Evolutionary conservation across 2,113 vertebrate species (phyloP).

Genomic region (Thunnus maccoyii): DNA sequence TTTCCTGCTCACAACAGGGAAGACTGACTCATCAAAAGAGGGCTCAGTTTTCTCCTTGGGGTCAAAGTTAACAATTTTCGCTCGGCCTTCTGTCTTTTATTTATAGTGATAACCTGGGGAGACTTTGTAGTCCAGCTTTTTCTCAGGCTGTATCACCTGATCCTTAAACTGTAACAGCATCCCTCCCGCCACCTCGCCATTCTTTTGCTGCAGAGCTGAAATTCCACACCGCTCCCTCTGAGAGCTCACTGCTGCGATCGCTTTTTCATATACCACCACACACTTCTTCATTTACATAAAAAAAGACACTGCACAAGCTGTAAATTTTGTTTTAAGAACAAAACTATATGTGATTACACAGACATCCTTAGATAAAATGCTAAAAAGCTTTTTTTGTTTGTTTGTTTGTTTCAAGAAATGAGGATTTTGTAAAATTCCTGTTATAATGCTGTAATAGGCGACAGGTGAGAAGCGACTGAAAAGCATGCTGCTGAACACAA

Average conservation of each 20-base stretch:
- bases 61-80: conserved; percentile 50
- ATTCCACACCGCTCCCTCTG: conserved; percentile 61
- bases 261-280: conserved; percentile 8
- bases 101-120: conserved; percentile 63
- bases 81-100: conserved; percentile 58
- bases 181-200: conserved; percentile 27
- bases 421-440: conserved; percentile 21
- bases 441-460: conserved; percentile 17
- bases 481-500: conserved; percentile 49
- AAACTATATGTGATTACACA: background rate
- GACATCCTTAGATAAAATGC: conserved; percentile 18
- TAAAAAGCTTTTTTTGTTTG: background rate
- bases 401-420: conserved; percentile 9
- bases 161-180: conserved; percentile 62
- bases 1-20: conserved; percentile 38
- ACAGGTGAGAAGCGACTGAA: conserved; percentile 68
- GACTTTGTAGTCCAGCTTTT: conserved; percentile 44
- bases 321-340: conserved; percentile 14
- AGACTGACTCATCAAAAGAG: conserved; percentile 61
- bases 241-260: conserved; percentile 23
- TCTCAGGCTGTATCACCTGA: conserved; percentile 47
- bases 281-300: conserved; percentile 29
- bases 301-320: conserved; percentile 5
- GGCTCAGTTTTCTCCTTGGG: conserved; percentile 54
- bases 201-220: conserved; percentile 64